phyloP scores from a whole-genome alignment of 2,797 vertebrate genomes.

The Malacoraja senta region DNA sequence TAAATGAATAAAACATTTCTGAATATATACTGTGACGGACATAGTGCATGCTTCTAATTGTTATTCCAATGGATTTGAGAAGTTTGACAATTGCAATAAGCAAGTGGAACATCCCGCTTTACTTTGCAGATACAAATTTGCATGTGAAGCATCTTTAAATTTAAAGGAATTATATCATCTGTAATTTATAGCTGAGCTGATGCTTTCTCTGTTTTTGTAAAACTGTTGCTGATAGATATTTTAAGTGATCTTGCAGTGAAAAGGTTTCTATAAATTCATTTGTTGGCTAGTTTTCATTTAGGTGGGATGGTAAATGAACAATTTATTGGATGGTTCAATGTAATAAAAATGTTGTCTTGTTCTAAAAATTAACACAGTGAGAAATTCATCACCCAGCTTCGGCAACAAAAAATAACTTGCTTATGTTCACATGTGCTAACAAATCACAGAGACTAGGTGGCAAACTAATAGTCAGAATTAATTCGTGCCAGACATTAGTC shows the following conservation, averaged over 20 bases:
- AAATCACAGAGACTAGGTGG: not conserved
- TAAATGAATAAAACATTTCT: not conserved
- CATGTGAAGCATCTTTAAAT: not conserved
- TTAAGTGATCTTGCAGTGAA: not conserved
- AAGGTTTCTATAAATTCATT: not conserved
- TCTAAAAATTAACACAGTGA: not conserved
- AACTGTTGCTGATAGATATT: not conserved
- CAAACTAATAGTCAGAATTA: conserved; percentile 14
- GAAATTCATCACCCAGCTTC: not conserved
- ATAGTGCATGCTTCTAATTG: not conserved
- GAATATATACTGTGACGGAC: no score
- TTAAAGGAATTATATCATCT: not conserved
- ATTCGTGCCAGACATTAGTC: conserved; percentile 21
- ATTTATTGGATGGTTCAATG: not conserved
- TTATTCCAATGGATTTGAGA: not conserved
- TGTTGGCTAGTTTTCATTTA: not conserved
- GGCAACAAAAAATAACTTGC: not conserved
- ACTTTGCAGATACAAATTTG: not conserved
- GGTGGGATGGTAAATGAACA: not conserved
- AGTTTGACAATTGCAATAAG: not conserved
- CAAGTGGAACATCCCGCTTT: not conserved
- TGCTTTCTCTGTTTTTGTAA: not conserved
- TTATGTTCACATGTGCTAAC: not conserved
- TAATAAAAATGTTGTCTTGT: not conserved
- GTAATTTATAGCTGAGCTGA: not conserved